These are phyloP conservation scores for Amphiprion clarkii DNA, from an alignment of 2,797 vertebrate genomes.

Conservation along the genomic window DNA sequence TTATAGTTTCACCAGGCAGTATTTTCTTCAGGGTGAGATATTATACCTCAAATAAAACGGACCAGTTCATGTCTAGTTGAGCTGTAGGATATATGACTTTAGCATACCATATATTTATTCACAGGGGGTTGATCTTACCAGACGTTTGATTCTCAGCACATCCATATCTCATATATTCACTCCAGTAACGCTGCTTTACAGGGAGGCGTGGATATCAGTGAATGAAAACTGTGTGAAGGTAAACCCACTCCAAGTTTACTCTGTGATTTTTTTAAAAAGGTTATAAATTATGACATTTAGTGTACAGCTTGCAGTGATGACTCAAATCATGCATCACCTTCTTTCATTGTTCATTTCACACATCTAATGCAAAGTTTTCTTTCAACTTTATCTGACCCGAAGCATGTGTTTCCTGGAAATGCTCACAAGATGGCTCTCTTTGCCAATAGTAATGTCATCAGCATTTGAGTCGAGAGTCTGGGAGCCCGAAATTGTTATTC, in stretches of 20 bases:
- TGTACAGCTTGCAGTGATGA: rapidly evolving
- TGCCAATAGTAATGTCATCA: neutral
- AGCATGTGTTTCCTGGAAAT: neutral
- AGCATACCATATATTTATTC: too few relatives aligned
- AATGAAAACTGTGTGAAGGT: neutral
- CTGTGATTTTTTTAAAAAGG: too few relatives aligned
- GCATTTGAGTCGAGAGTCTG: neutral
- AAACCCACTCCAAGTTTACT: neutral
- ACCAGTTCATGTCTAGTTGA: neutral
- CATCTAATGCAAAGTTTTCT: neutral
- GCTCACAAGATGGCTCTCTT: slow-evolving; percentile 49
- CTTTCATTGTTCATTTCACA: neutral
- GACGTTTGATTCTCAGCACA: neutral
- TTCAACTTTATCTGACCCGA: neutral
- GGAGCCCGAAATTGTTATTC: neutral
- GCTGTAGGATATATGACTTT: neutral
- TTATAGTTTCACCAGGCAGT: neutral
- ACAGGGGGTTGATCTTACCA: neutral
- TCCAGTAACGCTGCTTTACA: neutral
- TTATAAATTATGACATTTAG: neutral
- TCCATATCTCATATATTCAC: neutral
- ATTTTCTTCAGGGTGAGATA: neutral
- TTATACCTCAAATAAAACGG: neutral
- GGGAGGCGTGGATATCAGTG: neutral
- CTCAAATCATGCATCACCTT: neutral